Evolutionary conservation across 2,888 invertebrate species (phyloP).

Genomic region (Lasioglossum vierecki): DNA sequence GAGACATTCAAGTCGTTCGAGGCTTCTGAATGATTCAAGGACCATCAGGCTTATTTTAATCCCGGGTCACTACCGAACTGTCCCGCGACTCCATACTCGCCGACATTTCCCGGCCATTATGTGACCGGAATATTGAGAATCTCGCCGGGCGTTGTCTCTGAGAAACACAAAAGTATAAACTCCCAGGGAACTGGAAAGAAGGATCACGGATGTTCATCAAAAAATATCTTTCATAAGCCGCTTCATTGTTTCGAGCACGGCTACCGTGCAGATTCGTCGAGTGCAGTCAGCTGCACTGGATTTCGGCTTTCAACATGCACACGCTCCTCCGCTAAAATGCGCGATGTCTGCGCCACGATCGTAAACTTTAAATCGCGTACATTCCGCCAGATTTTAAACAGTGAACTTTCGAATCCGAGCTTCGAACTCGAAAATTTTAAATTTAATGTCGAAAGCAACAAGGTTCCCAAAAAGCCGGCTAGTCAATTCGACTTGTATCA

Average conservation of each 20-base stretch:
- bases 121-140: background rate
- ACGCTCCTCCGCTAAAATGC: background rate
- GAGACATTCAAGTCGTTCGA: slow-evolving; percentile 6
- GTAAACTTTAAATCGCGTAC: background rate
- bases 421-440: background rate
- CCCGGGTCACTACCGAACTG: slow-evolving; percentile 3
- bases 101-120: background rate
- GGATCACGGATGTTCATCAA: background rate
- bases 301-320: background rate
- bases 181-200: background rate
- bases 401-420: background rate
- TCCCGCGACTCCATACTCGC: slow-evolving; percentile 5
- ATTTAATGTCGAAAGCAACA: background rate
- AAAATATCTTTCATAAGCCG: background rate
- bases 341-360: background rate
- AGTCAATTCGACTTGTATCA: background rate
- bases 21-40: slow-evolving; percentile 7
- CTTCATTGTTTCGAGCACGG: background rate
- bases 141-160: background rate
- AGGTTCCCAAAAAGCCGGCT: background rate
- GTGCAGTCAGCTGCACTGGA: no score
- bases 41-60: slow-evolving; percentile 19
- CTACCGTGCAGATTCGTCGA: background rate
- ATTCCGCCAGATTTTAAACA: background rate
- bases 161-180: background rate